Base-by-base conservation (phyloP, 35 echinoderm and acorn worm genomes). In the Apostichopus californicus region DNA sequence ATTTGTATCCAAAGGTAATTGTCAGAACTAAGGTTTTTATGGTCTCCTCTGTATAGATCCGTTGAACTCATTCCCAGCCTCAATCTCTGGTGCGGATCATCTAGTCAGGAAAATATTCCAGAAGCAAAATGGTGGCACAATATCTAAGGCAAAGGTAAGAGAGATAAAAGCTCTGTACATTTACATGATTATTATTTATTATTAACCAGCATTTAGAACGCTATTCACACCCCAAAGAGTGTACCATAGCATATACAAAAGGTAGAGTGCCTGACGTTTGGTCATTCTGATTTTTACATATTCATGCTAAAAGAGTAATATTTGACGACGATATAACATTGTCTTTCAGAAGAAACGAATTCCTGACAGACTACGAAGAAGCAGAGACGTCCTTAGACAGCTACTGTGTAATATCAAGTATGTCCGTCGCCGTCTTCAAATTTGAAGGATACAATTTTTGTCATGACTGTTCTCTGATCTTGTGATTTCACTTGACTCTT, bases 291-390 rank as follows among this genome's bases (percentile, higher is more conserved):
- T 46, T 3, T 46, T 4, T 46, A 46, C 34, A 46, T 46, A 46
- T 46, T 46, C 34, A 3, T 46, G 34, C 2, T 46, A 46, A 46
- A 46, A 46, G 3, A 46, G 34, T 46, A 46, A 46, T 3, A 46
- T 46, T 61, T 61, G 8, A 61, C 58, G 0, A 12, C 58, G 8
- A 7, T 75, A 75, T 22, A 75, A 75, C 7, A 5, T 23, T 85
- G 20, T 85, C 54, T 85, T 83, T 54, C 81, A 85, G 81, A 85
- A n/a, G 56, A 85, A 85, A 52, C 21, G 81, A 58, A 59, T 85
- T 85, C 81, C 81, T 58, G 15, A 59, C 55, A 59, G 81, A 60
- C 56, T 85, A 4, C 17, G 56, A 24, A 58, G 81, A 59, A 85
- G 81, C 56, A 85, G 58, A 18, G 17, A 85, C 56, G 3, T 85